Base-by-base conservation (phyloP, 2,113 vertebrate species). In the Thalassoma bifasciatum region DNA sequence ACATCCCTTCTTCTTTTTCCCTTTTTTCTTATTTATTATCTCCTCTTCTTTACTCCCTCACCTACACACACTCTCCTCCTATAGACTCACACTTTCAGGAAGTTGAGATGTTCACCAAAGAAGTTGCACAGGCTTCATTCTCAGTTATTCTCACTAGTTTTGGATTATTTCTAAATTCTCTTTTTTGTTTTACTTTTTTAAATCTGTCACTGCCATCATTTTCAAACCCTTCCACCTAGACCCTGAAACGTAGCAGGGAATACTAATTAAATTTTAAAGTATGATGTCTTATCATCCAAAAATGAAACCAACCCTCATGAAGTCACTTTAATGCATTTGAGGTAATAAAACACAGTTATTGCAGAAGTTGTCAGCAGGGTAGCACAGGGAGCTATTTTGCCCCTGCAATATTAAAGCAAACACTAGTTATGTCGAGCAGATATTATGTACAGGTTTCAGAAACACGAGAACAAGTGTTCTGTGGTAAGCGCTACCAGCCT, bases 51-150 rank as follows among this genome's bases (percentile, higher is more conserved):
- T 36, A 38, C 56, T 37, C 23, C 38, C 42, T 8, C 60, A 1
- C 44, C 56, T 56, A 8, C 40, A 13, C 40, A 4, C 40, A 13
- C 36, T 50, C 30, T 44, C 65, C 52, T 57, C 54, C 19, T 53
- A 17, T 46, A 57, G 40, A 57, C 19, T 47, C 50, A 67, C 53
- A 40, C 71, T 66, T 38, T 34, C 16, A 53, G 60, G 14, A 53
- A 9, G 62, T 22, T 24, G 19, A 16, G 7, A 24, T 56, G 10
- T 19, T 13, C 21, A 34, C 10, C 23, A 17, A 19, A 7, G 14
- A 46, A 46, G 5, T 14, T 8, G 17, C 17, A 5, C 44, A 17
- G 44, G 42, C 42, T 6, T 16, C 14, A 46, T 17, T 6, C 42
- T 6, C 13, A 6, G 11, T 30, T 30, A 30, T 30, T 30, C 30